These are phyloP conservation scores for Sebastes trivittatus DNA, from an alignment of 2,797 vertebrate species.

Conservation along the genomic window DNA sequence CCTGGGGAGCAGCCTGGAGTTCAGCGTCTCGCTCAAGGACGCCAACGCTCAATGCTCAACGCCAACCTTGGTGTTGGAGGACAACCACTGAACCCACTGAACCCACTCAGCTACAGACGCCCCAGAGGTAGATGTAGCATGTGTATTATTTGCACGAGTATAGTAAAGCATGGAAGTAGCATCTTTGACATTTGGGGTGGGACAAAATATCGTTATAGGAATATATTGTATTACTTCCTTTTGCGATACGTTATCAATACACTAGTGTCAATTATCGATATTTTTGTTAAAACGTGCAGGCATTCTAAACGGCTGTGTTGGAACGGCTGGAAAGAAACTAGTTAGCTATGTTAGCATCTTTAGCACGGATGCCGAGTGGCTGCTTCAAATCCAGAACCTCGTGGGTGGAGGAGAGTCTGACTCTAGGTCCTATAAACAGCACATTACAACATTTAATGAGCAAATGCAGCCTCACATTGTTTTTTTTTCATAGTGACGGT, in stretches of 20 bases:
- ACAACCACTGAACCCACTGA: no score
- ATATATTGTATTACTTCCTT: not conserved
- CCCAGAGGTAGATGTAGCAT: not conserved
- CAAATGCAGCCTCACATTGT: not conserved
- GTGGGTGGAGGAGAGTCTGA: not conserved
- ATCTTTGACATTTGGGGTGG: not conserved
- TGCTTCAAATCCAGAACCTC: not conserved
- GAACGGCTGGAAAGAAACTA: not conserved
- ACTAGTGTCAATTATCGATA: not conserved
- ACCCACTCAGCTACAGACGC: no score
- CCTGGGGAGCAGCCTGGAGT: no score
- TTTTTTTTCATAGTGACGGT: not conserved
- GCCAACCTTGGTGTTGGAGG: no score
- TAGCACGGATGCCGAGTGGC: not conserved
- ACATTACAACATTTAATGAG: not conserved
- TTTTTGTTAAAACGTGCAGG: not conserved
- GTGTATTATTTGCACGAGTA: not conserved
- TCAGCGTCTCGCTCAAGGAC: no score
- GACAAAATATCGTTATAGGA: not conserved
- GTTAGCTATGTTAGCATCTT: not conserved
- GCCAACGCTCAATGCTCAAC: no score
- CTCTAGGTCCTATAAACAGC: not conserved
- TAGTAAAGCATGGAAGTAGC: not conserved
- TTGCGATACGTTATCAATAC: not conserved
- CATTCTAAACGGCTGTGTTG: not conserved